Evolutionary conservation across 2,888 invertebrate genomes (phyloP).

Genomic region (Lepidochitona cinerea): DNA sequence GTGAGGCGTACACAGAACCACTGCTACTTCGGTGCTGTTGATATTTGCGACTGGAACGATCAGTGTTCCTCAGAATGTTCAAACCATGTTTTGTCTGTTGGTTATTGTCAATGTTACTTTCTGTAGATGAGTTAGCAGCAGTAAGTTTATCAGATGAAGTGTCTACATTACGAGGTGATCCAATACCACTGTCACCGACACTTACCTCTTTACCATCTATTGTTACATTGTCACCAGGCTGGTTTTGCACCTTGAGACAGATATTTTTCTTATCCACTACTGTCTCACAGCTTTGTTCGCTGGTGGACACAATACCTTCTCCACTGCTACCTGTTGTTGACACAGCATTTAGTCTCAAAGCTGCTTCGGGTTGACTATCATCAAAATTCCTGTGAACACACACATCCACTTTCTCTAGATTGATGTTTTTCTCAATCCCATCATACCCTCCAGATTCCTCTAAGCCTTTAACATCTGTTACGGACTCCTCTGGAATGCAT

Average conservation of each 20-base stretch:
- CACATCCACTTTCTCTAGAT: not conserved
- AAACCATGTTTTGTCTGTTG: constrained; percentile 12
- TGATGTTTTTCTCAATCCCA: not conserved
- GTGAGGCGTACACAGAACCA: not conserved
- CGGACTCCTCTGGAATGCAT: not conserved
- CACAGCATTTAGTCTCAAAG: not conserved
- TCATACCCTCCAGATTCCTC: not conserved
- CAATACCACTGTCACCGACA: constrained; percentile 57
- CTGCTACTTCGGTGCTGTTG: not conserved
- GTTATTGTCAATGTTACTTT: not conserved
- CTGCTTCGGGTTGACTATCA: not conserved
- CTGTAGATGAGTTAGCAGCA: constrained; percentile 7
- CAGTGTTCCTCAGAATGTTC: not conserved
- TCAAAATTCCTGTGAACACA: constrained; percentile 5
- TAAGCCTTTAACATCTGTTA: not conserved
- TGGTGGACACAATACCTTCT: constrained; percentile 32
- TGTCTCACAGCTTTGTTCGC: constrained; percentile 51
- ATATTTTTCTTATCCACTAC: constrained; percentile 25
- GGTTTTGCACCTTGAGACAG: constrained; percentile 13
- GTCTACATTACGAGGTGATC: constrained; percentile 40
- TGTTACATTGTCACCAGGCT: constrained; percentile 32
- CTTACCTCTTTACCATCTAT: constrained; percentile 37
- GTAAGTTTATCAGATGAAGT: not conserved
- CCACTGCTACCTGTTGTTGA: constrained; percentile 32
- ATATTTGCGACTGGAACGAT: not conserved